Conservation (phyloP, 2,888 invertebrate species). For the Hirudinaria manillensis region DNA sequence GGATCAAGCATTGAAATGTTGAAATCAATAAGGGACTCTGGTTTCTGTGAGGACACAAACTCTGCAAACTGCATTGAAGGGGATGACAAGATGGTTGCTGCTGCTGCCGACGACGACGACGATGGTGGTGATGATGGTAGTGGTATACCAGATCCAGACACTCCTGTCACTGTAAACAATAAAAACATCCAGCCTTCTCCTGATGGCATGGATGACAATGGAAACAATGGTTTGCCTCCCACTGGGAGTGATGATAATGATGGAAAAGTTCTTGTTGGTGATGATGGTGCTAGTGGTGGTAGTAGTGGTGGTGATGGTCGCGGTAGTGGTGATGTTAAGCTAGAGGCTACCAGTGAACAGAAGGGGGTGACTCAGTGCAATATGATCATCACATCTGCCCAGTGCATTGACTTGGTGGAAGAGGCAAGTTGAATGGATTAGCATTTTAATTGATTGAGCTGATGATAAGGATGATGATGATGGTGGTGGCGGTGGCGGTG, state of each 20-base stretch:
- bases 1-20: no score
- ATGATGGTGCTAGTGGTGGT: no score
- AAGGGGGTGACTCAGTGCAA: neutral
- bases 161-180: neutral
- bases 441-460: no score
- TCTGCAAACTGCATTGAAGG: no score
- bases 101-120: neutral
- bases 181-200: neutral
- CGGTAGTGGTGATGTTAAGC: no score
- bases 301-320: no score
- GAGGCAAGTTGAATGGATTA: no score
- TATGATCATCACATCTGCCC: neutral
- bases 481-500: no score
- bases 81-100: neutral
- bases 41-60: no score
- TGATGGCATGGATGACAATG: neutral
- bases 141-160: neutral
- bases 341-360: neutral
- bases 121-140: slow-evolving; percentile 8
- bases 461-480: no score
- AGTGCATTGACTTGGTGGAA: no score
- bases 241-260: neutral
- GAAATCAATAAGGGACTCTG: no score
- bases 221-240: neutral
- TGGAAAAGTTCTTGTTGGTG: neutral